phyloP scores from a whole-genome alignment of 2,888 invertebrate genomes.

The Clistopyga incitator region DNA sequence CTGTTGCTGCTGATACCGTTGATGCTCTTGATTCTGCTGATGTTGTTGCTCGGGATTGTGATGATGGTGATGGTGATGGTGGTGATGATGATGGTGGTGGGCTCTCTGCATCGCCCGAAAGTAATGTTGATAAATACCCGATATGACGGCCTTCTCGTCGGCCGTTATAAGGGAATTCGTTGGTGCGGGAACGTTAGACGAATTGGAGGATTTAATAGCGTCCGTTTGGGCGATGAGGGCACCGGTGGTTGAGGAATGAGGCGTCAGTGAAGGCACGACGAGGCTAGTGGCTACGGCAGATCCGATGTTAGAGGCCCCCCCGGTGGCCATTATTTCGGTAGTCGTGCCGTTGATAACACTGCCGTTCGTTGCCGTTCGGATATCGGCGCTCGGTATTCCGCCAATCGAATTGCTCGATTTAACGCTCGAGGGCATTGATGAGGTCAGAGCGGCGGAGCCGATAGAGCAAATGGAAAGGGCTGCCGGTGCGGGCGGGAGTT shows the following conservation, averaged over 20 bases:
- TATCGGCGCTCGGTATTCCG: conserved; percentile 37
- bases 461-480: conserved; percentile 72
- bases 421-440: conserved; percentile 60
- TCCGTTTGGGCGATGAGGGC: conserved; percentile 56
- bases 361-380: conserved; percentile 66
- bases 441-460: conserved; percentile 66
- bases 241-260: conserved; percentile 51
- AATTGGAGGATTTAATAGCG: conserved; percentile 46
- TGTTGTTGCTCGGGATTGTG: conserved; percentile 70
- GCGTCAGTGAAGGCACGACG: conserved; percentile 52
- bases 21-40: conserved; percentile 70
- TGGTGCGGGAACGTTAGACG: conserved; percentile 40
- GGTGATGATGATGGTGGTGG: conserved; percentile 74
- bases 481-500: conserved; percentile 70
- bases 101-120: conserved; percentile 79
- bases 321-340: conserved; percentile 73
- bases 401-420: conserved; percentile 63
- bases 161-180: conserved; percentile 76
- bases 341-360: conserved; percentile 62
- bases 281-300: conserved; percentile 67
- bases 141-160: conserved; percentile 80
- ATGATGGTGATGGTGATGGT: conserved; percentile 68
- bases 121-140: conserved; percentile 81
- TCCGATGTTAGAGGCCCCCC: conserved; percentile 69
- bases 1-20: conserved; percentile 71